phyloP scores from a whole-genome alignment of 2,797 vertebrate genomes.

The Falco naumanni region DNA sequence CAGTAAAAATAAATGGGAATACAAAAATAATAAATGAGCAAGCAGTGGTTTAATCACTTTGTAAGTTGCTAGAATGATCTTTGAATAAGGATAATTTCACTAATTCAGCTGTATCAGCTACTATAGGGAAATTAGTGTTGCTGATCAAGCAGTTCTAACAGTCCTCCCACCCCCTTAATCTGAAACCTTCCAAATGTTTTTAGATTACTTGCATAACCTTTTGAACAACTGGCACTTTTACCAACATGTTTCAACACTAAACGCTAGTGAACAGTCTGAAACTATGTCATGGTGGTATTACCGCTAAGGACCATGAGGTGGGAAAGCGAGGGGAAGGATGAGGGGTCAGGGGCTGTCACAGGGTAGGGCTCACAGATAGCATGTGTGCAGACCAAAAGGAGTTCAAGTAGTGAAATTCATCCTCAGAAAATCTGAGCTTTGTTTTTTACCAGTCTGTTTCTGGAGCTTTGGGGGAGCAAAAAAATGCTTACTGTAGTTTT shows the following conservation, averaged over 20 bases:
- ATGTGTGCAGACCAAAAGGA: not conserved
- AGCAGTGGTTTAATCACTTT: constrained; percentile 42
- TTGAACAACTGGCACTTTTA: not conserved
- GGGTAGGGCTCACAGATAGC: not conserved
- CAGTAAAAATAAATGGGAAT: constrained; percentile 56
- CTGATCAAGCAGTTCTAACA: not conserved
- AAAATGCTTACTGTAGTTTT: not conserved
- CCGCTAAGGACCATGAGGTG: not conserved
- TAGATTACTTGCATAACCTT: not conserved
- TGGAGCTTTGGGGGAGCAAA: not conserved
- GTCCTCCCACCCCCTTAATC: not conserved
- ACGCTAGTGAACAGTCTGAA: not conserved
- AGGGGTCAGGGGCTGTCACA: not conserved
- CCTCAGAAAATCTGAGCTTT: not conserved
- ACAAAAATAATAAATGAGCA: constrained; percentile 51
- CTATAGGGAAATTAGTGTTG: not conserved
- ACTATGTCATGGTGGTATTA: accelerated
- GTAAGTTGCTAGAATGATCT: constrained; percentile 20
- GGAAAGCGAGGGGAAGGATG: not conserved
- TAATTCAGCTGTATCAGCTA: constrained; percentile 49
- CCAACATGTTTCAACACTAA: not conserved
- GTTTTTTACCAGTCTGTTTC: not conserved
- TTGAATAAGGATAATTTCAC: constrained; percentile 44
- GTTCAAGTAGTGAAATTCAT: not conserved
- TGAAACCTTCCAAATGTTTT: not conserved